Evolutionary conservation across 2,888 invertebrate species (phyloP).

Genomic region (Axea sp.): DNA sequence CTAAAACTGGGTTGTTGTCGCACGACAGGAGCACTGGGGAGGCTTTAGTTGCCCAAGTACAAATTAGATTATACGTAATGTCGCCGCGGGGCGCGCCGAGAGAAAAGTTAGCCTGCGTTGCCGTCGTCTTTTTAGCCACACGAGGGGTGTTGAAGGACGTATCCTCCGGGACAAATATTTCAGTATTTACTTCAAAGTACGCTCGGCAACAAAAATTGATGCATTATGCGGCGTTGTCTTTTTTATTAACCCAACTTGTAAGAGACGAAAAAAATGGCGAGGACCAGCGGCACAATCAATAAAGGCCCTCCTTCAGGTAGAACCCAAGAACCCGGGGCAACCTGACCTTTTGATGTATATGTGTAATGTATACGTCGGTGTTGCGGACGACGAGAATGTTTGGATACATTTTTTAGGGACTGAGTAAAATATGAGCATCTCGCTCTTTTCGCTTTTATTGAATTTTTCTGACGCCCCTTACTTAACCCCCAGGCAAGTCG

Average conservation of each 20-base stretch:
- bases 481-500: conserved; percentile 29
- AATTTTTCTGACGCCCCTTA: conserved; percentile 51
- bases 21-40: conserved; percentile 39
- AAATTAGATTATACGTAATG: conserved; percentile 76
- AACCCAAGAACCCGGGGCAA: conserved; percentile 62
- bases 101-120: conserved; percentile 73
- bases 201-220: conserved; percentile 67
- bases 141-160: conserved; percentile 4
- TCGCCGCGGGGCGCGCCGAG: conserved; percentile 73
- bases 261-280: conserved; percentile 53
- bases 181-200: conserved; percentile 73
- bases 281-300: conserved; percentile 60
- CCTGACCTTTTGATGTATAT: conserved; percentile 64
- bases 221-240: conserved; percentile 58
- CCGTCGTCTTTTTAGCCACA: conserved; percentile 57
- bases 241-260: conserved; percentile 33
- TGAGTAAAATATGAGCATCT: conserved; percentile 56
- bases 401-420: conserved; percentile 59
- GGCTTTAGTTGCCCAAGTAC: conserved; percentile 72
- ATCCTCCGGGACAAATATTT: conserved; percentile 71
- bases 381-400: conserved; percentile 50
- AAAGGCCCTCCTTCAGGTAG: conserved; percentile 65
- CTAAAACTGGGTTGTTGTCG: conserved; percentile 51
- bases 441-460: conserved; percentile 52
- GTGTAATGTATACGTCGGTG: conserved; percentile 57